Percentiles rank a stretch among this genome's conserved stretches.
Evolutionary conservation across 1,140 invertebrate species (phyloP).

Genomic region (Sitobion miscanthi): DNA sequence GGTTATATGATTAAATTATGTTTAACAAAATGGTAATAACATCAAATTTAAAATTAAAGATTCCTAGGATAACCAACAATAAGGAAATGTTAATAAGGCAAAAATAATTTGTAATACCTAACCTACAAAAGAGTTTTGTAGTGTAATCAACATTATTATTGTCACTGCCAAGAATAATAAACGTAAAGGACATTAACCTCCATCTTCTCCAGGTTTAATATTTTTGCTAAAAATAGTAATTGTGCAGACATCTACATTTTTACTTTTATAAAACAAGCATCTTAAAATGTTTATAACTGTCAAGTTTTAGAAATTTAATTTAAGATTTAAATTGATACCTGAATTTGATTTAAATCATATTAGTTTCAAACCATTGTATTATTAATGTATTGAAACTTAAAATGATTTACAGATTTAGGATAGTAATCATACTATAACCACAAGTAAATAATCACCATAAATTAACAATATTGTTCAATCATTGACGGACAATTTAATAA

Average conservation of each 20-base stretch:
- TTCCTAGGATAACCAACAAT: neutral
- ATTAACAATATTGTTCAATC: neutral
- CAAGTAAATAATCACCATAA: neutral
- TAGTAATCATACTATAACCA: neutral
- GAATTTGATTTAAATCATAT: neutral
- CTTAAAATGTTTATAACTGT: neutral
- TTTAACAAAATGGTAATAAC: neutral
- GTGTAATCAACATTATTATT: constrained; percentile 14
- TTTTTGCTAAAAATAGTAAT: constrained; percentile 51
- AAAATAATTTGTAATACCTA: neutral
- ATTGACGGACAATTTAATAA: neutral
- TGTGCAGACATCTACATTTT: constrained; percentile 9
- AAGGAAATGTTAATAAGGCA: neutral
- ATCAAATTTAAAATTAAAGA: neutral
- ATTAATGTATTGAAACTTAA: neutral
- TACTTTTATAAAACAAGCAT: neutral
- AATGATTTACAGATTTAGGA: neutral
- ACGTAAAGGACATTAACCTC: constrained; percentile 43
- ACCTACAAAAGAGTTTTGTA: neutral
- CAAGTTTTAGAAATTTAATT: neutral
- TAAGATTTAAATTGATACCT: neutral
- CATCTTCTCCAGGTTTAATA: constrained; percentile 43
- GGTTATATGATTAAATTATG: neutral
- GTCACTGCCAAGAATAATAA: constrained; percentile 45
- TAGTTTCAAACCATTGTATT: neutral